Conservation (phyloP, 2,797 vertebrate species). For the Enteromius mattozi region DNA sequence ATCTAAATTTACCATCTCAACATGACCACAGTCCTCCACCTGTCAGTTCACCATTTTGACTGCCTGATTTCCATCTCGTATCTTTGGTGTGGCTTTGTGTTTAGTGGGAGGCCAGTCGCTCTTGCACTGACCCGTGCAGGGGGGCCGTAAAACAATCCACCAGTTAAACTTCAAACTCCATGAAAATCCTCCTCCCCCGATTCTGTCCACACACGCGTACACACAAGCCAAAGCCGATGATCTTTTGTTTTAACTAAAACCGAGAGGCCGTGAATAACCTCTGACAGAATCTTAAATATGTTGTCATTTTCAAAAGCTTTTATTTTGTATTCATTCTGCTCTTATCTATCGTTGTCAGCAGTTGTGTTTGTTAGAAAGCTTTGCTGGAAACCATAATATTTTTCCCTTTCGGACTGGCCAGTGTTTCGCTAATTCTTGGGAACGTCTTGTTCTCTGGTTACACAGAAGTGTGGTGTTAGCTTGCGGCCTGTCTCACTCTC, state of each 20-base stretch:
- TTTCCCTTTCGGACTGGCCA: constrained; percentile 32
- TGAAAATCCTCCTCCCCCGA: constrained; percentile 24
- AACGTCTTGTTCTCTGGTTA: constrained; percentile 38
- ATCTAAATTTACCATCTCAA: not conserved
- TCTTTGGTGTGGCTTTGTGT: constrained; percentile 25
- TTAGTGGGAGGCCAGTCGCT: constrained; percentile 43
- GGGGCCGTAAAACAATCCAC: constrained; percentile 51
- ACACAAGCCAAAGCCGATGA: not conserved
- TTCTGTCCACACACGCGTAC: constrained; percentile 32
- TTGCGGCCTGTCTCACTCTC: constrained; percentile 27
- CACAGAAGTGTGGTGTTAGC: constrained; percentile 43
- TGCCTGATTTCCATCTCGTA: not conserved
- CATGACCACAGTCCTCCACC: not conserved
- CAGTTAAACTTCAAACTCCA: constrained; percentile 53
- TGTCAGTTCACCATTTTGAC: constrained; percentile 32
- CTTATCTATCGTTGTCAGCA: constrained; percentile 27
- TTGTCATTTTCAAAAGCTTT: constrained; percentile 12
- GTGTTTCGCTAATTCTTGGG: constrained; percentile 37
- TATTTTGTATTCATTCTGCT: constrained; percentile 21
- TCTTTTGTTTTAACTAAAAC: constrained; percentile 32
- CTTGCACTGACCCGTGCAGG: constrained; percentile 41
- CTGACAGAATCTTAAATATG: not conserved
- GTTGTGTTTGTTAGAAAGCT: constrained; percentile 15
- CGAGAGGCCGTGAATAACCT: constrained; percentile 12
- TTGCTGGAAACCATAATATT: constrained; percentile 32